Evolutionary conservation across 2,888 invertebrate genomes (phyloP), one percentile per base, ranked within the genome.

Genomic region (Sacculina carcini): DNA sequence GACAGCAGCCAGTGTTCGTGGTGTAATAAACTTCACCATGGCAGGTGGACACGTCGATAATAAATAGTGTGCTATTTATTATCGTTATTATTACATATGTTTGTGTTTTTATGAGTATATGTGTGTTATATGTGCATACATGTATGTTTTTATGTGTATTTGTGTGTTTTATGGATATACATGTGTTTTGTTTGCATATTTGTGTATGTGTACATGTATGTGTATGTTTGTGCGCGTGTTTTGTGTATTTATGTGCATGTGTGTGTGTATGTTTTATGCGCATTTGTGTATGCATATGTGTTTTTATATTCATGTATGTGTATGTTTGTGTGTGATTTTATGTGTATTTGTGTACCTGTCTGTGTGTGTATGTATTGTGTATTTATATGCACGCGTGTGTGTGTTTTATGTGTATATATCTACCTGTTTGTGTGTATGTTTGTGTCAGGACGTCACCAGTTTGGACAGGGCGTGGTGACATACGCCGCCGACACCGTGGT

Each of bases 401-500:
- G 23, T 4, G n/a, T 19, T 23, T 3, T 21, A 2, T 12, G 19
- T 23, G 9, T 39, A 23, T 9, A 21, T 9, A 10, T 19, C 3
- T 6, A 23, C 19, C 9, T 2, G 12, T 39, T 3, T 6, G 39
- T 23, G 14, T 21, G 14, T 39, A 39, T 39, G 1, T 4, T 19
- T 21, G 14, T 7, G 19, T 21, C 19, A 21, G 9, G 10, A 2
- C 6, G 31, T 3, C 82, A 89, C 68, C 84, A 85, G 55, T 90
- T 92, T 68, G 92, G 92, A 0, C 94, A 94, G 69, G 92, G 90
- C 4, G 69, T 90, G 49, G 89, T 90, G 55, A 90, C 89, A 3
- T 94, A 94, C 69, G 90, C 92, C 5, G 92, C 89, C 68, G 55
- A 57, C 32, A 54, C 53, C 48, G 53, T 58, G 19, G 55, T 57